Conservation (phyloP, 2,888 invertebrate species). For the Kryphioiulus occultus region DNA sequence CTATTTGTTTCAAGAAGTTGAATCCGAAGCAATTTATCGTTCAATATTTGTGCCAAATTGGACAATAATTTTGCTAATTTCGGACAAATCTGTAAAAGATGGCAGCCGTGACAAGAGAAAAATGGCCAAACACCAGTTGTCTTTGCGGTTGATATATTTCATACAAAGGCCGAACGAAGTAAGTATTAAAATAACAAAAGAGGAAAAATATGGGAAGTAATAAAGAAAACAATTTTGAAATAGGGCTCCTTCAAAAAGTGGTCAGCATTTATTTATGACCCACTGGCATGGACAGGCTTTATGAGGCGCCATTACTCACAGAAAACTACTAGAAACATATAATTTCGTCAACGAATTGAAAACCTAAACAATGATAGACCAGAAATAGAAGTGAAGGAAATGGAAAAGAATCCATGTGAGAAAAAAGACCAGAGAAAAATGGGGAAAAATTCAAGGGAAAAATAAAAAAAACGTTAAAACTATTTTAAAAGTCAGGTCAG, state of each 20-base stretch:
- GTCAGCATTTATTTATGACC: constrained; percentile 1
- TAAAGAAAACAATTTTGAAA: constrained; percentile 9
- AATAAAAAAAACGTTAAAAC: not conserved
- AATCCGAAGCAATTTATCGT: too few relatives aligned
- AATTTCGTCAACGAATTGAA: not conserved
- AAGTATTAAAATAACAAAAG: not conserved
- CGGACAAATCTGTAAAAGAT: not conserved
- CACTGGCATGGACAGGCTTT: not conserved
- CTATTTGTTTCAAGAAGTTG: too few relatives aligned
- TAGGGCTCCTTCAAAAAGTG: not conserved
- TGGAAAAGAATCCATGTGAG: not conserved
- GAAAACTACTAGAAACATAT: not conserved
- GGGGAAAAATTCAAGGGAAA: not conserved
- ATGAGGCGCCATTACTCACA: not conserved
- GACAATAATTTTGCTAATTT: not conserved
- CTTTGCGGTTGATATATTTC: not conserved
- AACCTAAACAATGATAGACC: not conserved
- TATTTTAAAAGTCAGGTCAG: not conserved
- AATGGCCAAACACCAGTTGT: not conserved
- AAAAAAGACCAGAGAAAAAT: not conserved
- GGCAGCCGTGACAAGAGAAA: not conserved
- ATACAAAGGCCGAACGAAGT: not conserved
- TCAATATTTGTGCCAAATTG: too few relatives aligned
- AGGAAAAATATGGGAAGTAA: not conserved
- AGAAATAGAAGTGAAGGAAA: not conserved